Evolutionary conservation across 2,888 invertebrate species (phyloP).

Genomic region (Sussaba pulchella): DNA sequence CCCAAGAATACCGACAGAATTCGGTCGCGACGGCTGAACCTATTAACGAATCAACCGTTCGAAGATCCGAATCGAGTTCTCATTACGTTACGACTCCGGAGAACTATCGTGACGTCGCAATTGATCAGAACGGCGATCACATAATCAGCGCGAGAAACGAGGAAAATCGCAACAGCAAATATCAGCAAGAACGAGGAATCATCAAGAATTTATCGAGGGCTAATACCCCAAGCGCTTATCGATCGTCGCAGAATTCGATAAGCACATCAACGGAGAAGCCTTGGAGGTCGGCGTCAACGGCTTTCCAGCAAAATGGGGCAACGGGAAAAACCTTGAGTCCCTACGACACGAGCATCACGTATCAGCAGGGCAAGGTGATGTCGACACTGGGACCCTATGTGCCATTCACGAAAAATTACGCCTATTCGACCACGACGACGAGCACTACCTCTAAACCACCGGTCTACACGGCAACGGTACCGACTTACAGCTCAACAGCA

Average conservation of each 20-base stretch:
- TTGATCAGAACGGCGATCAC: slow-evolving; percentile 43
- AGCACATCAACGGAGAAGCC: slow-evolving; percentile 78
- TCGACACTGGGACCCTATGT: slow-evolving; percentile 80
- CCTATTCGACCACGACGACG: slow-evolving; percentile 72
- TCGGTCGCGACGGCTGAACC: slow-evolving; percentile 51
- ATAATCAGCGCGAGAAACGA: slow-evolving; percentile 33
- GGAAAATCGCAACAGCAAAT: slow-evolving; percentile 34
- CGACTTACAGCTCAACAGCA: slow-evolving; percentile 73
- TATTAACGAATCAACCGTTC: slow-evolving; percentile 33
- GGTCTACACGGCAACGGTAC: slow-evolving; percentile 78
- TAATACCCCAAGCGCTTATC: slow-evolving; percentile 65
- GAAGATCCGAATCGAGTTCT: slow-evolving; percentile 37
- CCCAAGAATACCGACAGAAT: slow-evolving; percentile 50
- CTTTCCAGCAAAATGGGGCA: slow-evolving; percentile 40
- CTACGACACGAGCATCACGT: slow-evolving; percentile 79
- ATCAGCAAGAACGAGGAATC: slow-evolving; percentile 53
- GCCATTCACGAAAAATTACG: slow-evolving; percentile 82
- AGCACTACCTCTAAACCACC: slow-evolving; percentile 74
- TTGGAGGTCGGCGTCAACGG: slow-evolving; percentile 62
- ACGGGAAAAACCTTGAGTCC: slow-evolving; percentile 75
- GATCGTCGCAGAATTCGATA: slow-evolving; percentile 72
- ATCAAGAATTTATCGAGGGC: slow-evolving; percentile 69
- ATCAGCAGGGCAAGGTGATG: slow-evolving; percentile 78
- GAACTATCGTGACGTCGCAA: slow-evolving; percentile 47
- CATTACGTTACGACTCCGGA: slow-evolving; percentile 38